Percentiles rank a stretch among this genome's conserved stretches.
Conservation (phyloP, 2,113 vertebrate species). For the Bettongia penicillata region DNA sequence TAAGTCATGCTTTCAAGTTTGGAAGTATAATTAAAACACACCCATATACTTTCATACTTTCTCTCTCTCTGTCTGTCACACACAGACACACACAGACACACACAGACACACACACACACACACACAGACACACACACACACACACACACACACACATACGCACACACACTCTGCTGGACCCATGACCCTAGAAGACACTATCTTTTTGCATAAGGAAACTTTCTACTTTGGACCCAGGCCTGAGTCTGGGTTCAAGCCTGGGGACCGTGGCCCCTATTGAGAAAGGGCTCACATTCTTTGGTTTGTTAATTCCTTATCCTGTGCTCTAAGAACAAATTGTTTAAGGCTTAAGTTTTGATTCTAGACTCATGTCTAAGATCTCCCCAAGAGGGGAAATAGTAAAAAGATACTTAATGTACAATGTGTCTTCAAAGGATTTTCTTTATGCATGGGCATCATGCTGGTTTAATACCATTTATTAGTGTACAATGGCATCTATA, state of each 20-base stretch:
- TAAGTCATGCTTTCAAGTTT: not conserved
- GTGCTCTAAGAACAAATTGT: not conserved
- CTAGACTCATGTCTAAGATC: not conserved
- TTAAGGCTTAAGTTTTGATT: not conserved
- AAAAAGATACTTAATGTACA: not conserved
- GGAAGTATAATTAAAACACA: too few species aligned
- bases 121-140: too few species aligned
- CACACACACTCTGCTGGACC: not conserved
- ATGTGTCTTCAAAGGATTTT: slow-evolving; percentile 18
- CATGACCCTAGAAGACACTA: too few species aligned
- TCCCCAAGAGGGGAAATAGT: not conserved
- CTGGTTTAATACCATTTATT: slow-evolving; percentile 49
- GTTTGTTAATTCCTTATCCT: not conserved
- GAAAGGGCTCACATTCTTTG: not conserved
- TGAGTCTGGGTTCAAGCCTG: not conserved
- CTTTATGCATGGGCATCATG: slow-evolving; percentile 26
- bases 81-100: too few species aligned
- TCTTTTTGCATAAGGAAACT: not conserved
- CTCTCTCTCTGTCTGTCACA: too few species aligned
- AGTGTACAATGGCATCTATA: slow-evolving; percentile 46
- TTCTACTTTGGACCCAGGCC: not conserved
- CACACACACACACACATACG: too few species aligned
- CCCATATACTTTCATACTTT: too few species aligned
- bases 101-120: too few species aligned
- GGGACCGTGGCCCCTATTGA: not conserved